Evolutionary conservation across 2,888 invertebrate species (phyloP), one percentile per base, ranked within the genome.

Genomic region (Oithona nana): DNA sequence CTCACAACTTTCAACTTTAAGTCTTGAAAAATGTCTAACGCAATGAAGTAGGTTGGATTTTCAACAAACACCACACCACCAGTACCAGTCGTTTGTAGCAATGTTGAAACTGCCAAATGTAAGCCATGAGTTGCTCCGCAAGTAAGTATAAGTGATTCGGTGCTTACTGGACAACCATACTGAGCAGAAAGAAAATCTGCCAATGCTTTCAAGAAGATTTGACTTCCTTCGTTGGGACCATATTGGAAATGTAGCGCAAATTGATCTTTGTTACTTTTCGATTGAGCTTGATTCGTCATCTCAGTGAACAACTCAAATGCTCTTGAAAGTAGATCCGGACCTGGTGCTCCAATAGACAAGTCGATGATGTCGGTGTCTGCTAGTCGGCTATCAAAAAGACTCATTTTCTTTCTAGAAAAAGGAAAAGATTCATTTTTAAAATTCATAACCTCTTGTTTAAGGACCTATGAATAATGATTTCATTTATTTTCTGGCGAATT

Each of bases 1-100:
- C 78, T 71, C 29, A 81, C 70, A 28, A 81, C 71, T 65, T 71
- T 74, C 66, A 79, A 71, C 1, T 75, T 71, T 8, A 78, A 74
- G 66, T 80, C 81, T 66, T 78, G 75, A 65, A 82, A 77, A 13
- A 73, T 71, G 48, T 77, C 75, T 28, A 80, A 69, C 1, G 79
- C 81, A 64, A 79, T 76, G 76, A 81, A 81, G 67, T 81, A 82
- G 1, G 81, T 79, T 16, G 77, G 79, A 69, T 82, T 80, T 68
- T 82, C 82, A 11, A 81, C 78, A 69, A 81, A 81, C 59, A 82
- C 75, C 11, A 76, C 71, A 1, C 77, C 78, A 55, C 75, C 72
- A 1, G 77, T 73, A 16, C 39, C 6, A 39, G 16, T 16, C 28
- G 77, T 74, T 64, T 71, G 69, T 24, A 81, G 67, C n/a, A 80